Conservation (phyloP, 2,797 vertebrate species). For the Rhinatrema bivittatum region DNA sequence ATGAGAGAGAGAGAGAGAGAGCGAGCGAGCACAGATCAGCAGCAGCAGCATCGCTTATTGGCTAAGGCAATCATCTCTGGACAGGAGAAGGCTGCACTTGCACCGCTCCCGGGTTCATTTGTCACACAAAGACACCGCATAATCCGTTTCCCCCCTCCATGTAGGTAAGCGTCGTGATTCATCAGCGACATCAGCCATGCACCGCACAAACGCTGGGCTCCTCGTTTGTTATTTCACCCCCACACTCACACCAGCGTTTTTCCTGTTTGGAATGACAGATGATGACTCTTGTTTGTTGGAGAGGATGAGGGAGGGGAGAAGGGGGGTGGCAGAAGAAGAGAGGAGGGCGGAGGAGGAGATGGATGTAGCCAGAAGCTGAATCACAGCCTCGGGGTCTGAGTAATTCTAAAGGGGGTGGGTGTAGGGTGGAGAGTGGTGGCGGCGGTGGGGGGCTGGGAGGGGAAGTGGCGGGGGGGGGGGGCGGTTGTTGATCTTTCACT, state of each 20-base stretch:
- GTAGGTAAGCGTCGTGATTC: too few species aligned
- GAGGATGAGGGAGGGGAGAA: constrained; percentile 36
- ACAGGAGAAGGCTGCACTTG: background rate
- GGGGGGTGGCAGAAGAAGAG: constrained; percentile 46
- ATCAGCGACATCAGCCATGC: constrained; percentile 23
- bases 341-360: constrained; percentile 37
- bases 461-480: too few species aligned
- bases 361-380: constrained; percentile 59
- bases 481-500: constrained; percentile 26
- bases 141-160: too few species aligned
- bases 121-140: too few species aligned
- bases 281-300: constrained; percentile 43
- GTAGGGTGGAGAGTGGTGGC: too few species aligned
- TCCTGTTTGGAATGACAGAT: constrained; percentile 38
- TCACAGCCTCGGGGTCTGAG: constrained; percentile 67
- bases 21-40: too few species aligned
- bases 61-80: too few species aligned
- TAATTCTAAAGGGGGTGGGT: too few species aligned
- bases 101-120: too few species aligned
- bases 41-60: too few species aligned
- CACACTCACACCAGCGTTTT: constrained; percentile 40
- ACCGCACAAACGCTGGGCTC: constrained; percentile 25
- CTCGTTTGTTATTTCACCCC: constrained; percentile 31
- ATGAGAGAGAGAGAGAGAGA: too few species aligned
- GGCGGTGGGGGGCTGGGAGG: too few species aligned